A percentile compares a stretch with the other conserved stretches of the same genome.
phyloP scores from a whole-genome alignment of 2,888 invertebrate genomes.

The Phasia obesa region DNA sequence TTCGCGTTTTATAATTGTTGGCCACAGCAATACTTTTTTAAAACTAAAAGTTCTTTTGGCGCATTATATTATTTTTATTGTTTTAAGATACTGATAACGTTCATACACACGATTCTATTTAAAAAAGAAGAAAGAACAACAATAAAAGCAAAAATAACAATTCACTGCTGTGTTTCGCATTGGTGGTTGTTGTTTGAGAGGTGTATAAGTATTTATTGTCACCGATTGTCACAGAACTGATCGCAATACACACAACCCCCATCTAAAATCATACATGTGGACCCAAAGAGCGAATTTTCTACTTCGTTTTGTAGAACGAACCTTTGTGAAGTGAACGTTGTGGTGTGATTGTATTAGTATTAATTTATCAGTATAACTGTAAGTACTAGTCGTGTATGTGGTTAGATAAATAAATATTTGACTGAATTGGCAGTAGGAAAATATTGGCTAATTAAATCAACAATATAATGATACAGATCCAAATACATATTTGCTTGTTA shows the following conservation, averaged over 20 bases:
- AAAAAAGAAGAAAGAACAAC: slow-evolving; percentile 45
- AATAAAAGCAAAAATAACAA: too few relatives aligned
- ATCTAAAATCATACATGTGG: slow-evolving; percentile 18
- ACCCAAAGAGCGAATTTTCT: slow-evolving; percentile 18
- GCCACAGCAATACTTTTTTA: slow-evolving; percentile 76
- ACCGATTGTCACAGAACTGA: slow-evolving; percentile 36
- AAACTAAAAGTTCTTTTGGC: slow-evolving; percentile 67
- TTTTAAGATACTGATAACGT: slow-evolving; percentile 73
- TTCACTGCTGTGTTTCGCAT: slow-evolving; percentile 17
- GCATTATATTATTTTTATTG: slow-evolving; percentile 71
- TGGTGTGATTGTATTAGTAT: neutral
- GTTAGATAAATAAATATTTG: slow-evolving; percentile 46
- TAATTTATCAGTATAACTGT: neutral
- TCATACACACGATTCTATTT: slow-evolving; percentile 46
- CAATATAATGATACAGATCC: slow-evolving; percentile 39
- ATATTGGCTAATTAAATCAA: slow-evolving; percentile 51
- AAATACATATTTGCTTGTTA: neutral
- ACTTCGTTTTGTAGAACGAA: neutral
- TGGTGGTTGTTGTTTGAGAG: neutral
- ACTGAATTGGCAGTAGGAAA: slow-evolving; percentile 36
- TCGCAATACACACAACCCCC: slow-evolving; percentile 30
- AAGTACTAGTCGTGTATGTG: neutral
- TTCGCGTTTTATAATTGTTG: slow-evolving; percentile 74
- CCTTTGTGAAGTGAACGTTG: neutral
- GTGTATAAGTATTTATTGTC: slow-evolving; percentile 49